Base-by-base conservation (phyloP, 2,797 vertebrate genomes). In the Enteromius unitaeniatus region DNA sequence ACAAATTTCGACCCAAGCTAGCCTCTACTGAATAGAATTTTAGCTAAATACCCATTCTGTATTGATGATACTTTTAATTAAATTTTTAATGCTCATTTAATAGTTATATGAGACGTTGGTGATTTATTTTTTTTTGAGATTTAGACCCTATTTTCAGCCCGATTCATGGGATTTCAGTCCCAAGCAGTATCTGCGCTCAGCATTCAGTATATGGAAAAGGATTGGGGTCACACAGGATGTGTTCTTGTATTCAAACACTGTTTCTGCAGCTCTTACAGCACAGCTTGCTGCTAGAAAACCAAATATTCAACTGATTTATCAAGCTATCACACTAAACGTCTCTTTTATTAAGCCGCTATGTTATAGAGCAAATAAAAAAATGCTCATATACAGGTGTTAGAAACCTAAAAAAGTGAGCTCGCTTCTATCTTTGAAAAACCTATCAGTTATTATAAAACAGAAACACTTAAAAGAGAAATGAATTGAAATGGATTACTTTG, bases 361-460 rank as follows among this genome's bases (percentile, higher is more conserved):
- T 55, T 75, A 23, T 21, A n/a, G 28, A 31, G 31, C 15, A 11
- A 55, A 58, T 21, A 34, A 53, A 49, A 49, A 55, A 55, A 11
- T 23, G 3, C 31, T 70, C 74, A 47, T 58, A 69, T 65, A 15
- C 23, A 42, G 19, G 69, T 79, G 78, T 42, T 81, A 23, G 5
- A 79, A 81, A 53, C 75, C 40, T 62, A 40, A 45, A 58, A 40
- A 69, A 37, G 19, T 4, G 64, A 26, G 28, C 37, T 40, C 19
- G 58, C 72, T 34, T 31, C 14, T 31, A 45, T 42, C 51, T 73
- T 60, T 65, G 21, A 82, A 72, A 85, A 58, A 47, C 83, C 55
- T 84, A 64, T 82, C 87, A 45, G 28, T 72, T 28, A 53, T 23
- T 9, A 72, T 80, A 51, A 86, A 68, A 74, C 83, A 75, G 70